Evolutionary conservation across 2,797 vertebrate genomes (phyloP), one percentile per base, ranked within the genome.

Genomic region (Melopsittacus undulatus): DNA sequence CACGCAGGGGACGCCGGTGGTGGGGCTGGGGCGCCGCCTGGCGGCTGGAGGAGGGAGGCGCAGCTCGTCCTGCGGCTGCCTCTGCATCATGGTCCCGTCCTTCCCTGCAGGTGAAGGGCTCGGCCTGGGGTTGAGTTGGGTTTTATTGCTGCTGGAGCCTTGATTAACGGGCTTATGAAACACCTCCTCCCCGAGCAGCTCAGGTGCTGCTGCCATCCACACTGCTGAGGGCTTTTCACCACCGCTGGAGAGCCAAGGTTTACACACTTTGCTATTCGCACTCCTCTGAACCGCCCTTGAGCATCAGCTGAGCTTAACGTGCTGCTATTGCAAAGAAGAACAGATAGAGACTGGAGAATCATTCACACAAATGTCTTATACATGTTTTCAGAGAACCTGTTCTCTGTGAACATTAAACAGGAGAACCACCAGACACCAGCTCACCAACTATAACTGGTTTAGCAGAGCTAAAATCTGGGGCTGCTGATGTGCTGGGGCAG

Each of bases 361-460:
- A n/a, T 0, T 62, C 51, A n/a, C n/a, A 18, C n/a, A 54, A 8
- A 27, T 2, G 1, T 23, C 46, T 22, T 6, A 0, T 1, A 1
- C 3, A 1, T 2, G 0, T 18, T 52, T 51, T 26, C 48, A 48
- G 26, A 12, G 3, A 32, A 11, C 13, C 32, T 5, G 0, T 18
- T 52, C 11, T 21, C 20, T 1, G 11, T 32, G 40, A 12, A 18
- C 0, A 2, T 40, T 5, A 32, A 26, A 5, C 27, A 20, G 56
- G 11, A 73, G 21, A 52, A 34, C 4, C 12, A 9, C 13, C 30
- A 19, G 4, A 8, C 3, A 8, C 30, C 70, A 9, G 46, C 2
- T 59, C 3, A 3, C 15, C 45, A 12, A 2, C 42, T 29, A 29
- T 4, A 15, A 10, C 32, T 29, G 32, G 10, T 17, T 59, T 0